Evolutionary conservation across 2,888 invertebrate genomes (phyloP).

Genomic region (Vanessa cardui): DNA sequence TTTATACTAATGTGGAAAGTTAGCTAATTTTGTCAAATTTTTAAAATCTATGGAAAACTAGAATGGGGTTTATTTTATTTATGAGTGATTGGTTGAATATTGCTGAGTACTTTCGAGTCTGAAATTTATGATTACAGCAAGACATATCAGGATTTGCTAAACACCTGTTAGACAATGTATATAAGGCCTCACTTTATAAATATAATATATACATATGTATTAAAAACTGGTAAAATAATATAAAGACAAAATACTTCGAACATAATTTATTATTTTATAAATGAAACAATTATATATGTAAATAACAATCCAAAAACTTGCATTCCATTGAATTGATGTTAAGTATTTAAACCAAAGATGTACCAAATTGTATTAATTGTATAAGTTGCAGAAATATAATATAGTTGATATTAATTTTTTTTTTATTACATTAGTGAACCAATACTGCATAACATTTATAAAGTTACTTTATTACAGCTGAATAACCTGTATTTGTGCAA

Average conservation of each 20-base stretch:
- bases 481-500: too few relatives aligned
- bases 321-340: constrained; percentile 16
- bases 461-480: neutral
- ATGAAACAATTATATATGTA: constrained; percentile 12
- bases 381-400: constrained; percentile 22
- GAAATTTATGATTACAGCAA: too few relatives aligned
- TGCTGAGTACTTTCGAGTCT: too few relatives aligned
- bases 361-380: constrained; percentile 25
- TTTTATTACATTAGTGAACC: neutral
- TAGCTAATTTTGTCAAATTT: too few relatives aligned
- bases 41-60: too few relatives aligned
- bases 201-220: neutral
- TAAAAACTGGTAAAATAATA: constrained; percentile 4
- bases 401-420: constrained; percentile 10
- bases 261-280: constrained; percentile 22
- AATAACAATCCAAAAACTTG: constrained; percentile 23
- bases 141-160: too few relatives aligned
- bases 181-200: neutral
- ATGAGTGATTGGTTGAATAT: too few relatives aligned
- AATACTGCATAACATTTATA: neutral
- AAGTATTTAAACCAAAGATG: constrained; percentile 22
- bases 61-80: too few relatives aligned
- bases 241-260: constrained; percentile 12
- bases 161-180: too few relatives aligned
- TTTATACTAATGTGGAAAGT: too few relatives aligned